phyloP scores from a whole-genome alignment of 2,888 invertebrate genomes.

The Drosophila tripunctata region DNA sequence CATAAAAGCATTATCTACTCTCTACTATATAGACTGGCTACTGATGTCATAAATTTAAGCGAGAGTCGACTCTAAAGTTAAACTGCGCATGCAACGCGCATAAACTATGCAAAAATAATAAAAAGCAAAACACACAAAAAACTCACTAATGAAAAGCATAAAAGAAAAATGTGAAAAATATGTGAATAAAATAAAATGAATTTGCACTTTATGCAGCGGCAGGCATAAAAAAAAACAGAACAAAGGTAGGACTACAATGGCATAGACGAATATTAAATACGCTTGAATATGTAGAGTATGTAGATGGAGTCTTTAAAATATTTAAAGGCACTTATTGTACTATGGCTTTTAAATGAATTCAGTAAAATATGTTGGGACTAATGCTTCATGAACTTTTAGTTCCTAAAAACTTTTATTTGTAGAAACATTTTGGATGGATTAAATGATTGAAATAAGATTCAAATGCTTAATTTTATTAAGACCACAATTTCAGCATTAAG shows the following conservation, averaged over 20 bases:
- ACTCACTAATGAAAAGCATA: constrained; percentile 48
- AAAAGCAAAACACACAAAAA: constrained; percentile 4
- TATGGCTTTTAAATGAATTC: no score
- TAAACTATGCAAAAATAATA: constrained; percentile 32
- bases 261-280: constrained; percentile 1
- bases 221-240: background rate
- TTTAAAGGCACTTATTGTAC: no score
- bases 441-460: no score
- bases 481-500: no score
- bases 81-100: constrained; percentile 33
- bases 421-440: no score
- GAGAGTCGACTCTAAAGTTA: constrained; percentile 32
- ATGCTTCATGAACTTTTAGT: no score
- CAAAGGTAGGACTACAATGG: no score
- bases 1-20: constrained; percentile 25
- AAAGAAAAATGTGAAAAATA: constrained; percentile 16
- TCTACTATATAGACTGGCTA: background rate
- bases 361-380: no score
- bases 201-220: constrained; percentile 15
- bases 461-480: no score
- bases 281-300: background rate
- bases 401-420: no score
- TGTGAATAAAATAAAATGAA: constrained; percentile 18
- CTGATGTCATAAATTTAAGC: constrained; percentile 29
- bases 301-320: background rate